Evolutionary conservation across 2,888 invertebrate genomes (phyloP), one percentile per base, ranked within the genome.

Genomic region (Gnatocerus cornutus): DNA sequence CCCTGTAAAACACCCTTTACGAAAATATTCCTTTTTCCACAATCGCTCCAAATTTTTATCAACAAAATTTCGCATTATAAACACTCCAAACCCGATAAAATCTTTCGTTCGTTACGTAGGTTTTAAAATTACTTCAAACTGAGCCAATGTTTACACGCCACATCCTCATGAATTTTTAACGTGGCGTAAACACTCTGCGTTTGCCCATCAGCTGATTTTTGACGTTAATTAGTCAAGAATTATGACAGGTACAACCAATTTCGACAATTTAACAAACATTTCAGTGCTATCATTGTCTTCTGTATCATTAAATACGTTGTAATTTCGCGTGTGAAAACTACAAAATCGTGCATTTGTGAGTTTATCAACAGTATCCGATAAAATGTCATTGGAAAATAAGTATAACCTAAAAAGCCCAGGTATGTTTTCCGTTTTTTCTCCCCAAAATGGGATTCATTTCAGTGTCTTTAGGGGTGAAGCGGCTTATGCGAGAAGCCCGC

Each of bases 401-500:
- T 90, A 89, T 80, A 89, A 89, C 78, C 84, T 87, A 46, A 89
- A 88, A 81, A 89, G 89, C 77, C 89, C 89, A 77, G 89, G 90
- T 89, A 83, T 82, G 78, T 77, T 61, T 52, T 62, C 46, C 37
- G 30, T 41, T 55, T 41, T 41, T 10, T 10, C n/a, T n/a, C n/a
- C 1, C 10, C 6, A 41, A 41, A 41, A 41, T 0, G 5, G 2
- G 5, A 12, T 3, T 12, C 6, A n/a, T 33, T 33, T 33, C 33
- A 2, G n/a, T 12, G 43, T 13, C 10, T 29, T 13, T 37, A 92
- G 97, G 97, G 82, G 97, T 98, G 3, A 97, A 97, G 85, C 89
- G 98, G 59, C 87, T 98, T 76, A 95, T 98, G 95, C 88, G 93
- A 80, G 98, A 98, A 86, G 97, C 97, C 7, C 86, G 89, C 76